phyloP scores from a whole-genome alignment of 1,140 invertebrate species.

The Metaphire vulgaris region DNA sequence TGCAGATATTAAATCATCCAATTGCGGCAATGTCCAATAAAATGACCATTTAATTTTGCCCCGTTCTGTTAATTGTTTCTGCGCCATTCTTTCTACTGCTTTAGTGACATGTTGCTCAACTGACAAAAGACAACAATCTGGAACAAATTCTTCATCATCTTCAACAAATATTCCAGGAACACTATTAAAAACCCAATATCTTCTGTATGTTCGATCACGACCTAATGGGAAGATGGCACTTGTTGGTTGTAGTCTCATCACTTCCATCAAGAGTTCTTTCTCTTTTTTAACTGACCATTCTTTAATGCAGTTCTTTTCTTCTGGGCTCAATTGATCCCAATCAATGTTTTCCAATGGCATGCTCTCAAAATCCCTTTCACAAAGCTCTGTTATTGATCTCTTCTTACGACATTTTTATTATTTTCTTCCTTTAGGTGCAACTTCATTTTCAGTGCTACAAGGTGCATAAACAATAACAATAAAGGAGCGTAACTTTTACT shows the following conservation, averaged over 20 bases:
- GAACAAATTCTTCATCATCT: constrained; percentile 29
- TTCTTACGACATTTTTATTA: constrained; percentile 9
- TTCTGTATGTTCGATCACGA: constrained; percentile 73
- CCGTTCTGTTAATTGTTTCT: background rate
- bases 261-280: constrained; percentile 57
- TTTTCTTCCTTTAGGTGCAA: background rate
- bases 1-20: background rate
- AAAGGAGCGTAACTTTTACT: too few species aligned
- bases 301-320: constrained; percentile 49
- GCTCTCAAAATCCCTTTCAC: constrained; percentile 13
- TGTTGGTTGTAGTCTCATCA: constrained; percentile 52
- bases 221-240: constrained; percentile 60
- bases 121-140: background rate
- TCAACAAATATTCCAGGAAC: constrained; percentile 66
- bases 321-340: constrained; percentile 33
- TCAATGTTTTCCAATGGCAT: constrained; percentile 26
- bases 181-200: constrained; percentile 76
- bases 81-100: background rate
- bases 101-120: background rate
- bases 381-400: constrained; percentile 8
- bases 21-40: background rate
- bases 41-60: constrained; percentile 4
- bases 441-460: too few species aligned
- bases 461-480: too few species aligned
- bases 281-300: constrained; percentile 46